These are phyloP conservation scores for Rhinolophus sinicus DNA, from an alignment of 2,113 vertebrate species.

Conservation along the genomic window DNA sequence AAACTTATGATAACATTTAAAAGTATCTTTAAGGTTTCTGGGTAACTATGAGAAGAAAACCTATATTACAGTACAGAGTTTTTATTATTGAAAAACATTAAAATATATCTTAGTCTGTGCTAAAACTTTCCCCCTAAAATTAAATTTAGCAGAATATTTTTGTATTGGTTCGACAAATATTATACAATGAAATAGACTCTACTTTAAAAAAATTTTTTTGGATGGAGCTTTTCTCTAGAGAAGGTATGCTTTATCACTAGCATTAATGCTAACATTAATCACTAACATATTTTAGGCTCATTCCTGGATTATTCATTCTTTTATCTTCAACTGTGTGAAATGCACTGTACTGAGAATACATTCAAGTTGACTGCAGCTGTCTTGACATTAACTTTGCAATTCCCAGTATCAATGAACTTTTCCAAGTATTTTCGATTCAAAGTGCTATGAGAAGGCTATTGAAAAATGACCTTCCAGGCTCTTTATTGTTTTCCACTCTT, in stretches of 20 bases:
- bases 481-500: neutral
- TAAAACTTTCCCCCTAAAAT: neutral
- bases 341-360: neutral
- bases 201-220: neutral
- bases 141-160: neutral
- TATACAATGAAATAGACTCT: neutral
- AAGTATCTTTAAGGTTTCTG: neutral
- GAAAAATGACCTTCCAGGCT: neutral
- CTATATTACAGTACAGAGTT: neutral
- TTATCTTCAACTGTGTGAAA: conserved; percentile 13
- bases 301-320: neutral
- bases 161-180: neutral
- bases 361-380: neutral
- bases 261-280: neutral
- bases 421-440: neutral
- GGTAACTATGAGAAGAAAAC: neutral
- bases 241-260: neutral
- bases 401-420: neutral
- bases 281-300: neutral
- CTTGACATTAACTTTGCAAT: conserved; percentile 24
- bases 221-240: neutral
- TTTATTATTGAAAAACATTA: neutral
- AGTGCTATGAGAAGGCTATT: neutral
- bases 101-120: neutral
- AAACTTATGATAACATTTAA: neutral